phyloP scores from a whole-genome alignment of 2,113 vertebrate species.

The Cavia aperea region DNA sequence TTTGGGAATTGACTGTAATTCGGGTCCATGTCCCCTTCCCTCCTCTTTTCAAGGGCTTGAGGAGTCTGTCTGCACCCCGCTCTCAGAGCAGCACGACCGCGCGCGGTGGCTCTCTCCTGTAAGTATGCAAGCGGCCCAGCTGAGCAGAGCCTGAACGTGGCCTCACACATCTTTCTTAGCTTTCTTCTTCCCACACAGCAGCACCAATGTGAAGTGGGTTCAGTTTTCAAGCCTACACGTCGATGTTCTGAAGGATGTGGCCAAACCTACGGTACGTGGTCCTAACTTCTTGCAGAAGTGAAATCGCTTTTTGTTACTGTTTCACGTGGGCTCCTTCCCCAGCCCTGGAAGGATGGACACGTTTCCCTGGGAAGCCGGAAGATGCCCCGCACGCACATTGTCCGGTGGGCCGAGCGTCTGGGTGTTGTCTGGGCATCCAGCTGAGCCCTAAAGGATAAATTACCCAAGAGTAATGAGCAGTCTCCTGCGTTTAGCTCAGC shows the following conservation, averaged over 20 bases:
- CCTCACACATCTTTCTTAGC: background rate
- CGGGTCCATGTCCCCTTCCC: background rate
- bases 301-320: background rate
- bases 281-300: background rate
- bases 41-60: slow-evolving; percentile 64
- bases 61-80: slow-evolving; percentile 59
- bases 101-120: slow-evolving; percentile 65
- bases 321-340: slow-evolving; percentile 3
- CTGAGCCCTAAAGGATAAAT: background rate
- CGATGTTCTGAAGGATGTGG: slow-evolving; percentile 59
- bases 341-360: background rate
- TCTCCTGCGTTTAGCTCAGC: background rate
- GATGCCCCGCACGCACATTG: fast-evolving
- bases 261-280: slow-evolving; percentile 73
- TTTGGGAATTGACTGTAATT: background rate
- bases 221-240: slow-evolving; percentile 58
- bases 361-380: background rate
- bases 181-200: slow-evolving; percentile 52
- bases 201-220: slow-evolving; percentile 56
- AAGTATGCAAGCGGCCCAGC: slow-evolving; percentile 61
- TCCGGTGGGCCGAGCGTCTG: background rate
- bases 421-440: background rate
- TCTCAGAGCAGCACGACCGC: slow-evolving; percentile 52
- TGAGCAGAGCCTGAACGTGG: background rate
- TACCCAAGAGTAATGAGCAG: background rate